Evolutionary conservation across 2,888 invertebrate genomes (phyloP).

Genomic region (Petrolisthes cinctipes): DNA sequence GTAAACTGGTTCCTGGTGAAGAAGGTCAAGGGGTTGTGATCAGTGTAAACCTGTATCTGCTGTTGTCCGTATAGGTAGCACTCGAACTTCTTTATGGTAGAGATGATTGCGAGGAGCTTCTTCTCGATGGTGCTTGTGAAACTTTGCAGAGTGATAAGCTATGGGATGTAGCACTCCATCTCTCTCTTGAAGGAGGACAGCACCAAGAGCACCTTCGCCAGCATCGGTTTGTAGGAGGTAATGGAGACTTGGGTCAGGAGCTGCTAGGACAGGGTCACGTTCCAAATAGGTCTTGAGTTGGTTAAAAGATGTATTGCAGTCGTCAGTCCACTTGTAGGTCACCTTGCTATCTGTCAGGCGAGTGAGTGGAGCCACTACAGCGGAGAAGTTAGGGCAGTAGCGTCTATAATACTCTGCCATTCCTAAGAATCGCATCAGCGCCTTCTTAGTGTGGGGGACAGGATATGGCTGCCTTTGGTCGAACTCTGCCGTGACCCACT

Average conservation of each 20-base stretch:
- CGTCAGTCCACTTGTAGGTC: background rate
- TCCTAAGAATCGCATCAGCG: slow-evolving; percentile 12
- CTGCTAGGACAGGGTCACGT: too few relatives aligned
- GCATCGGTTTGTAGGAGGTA: too few relatives aligned
- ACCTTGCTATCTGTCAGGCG: slow-evolving; percentile 19
- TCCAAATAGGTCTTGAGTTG: background rate
- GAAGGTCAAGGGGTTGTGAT: slow-evolving; percentile 8
- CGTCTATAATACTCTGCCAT: background rate
- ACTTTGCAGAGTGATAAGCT: slow-evolving; percentile 5
- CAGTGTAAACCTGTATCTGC: background rate
- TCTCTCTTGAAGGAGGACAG: background rate
- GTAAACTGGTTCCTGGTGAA: background rate
- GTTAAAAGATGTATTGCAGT: background rate
- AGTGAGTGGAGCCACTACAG: background rate
- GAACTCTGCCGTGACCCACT: background rate
- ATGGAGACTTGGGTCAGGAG: too few relatives aligned
- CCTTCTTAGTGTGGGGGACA: slow-evolving; percentile 6
- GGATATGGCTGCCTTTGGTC: background rate
- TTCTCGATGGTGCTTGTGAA: background rate
- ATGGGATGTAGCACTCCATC: background rate
- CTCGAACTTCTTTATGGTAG: background rate
- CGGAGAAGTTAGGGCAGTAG: slow-evolving; percentile 8
- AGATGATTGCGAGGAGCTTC: background rate
- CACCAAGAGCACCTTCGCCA: background rate
- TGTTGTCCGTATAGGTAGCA: background rate